Base-by-base conservation (phyloP, 35 echinoderm and acorn worm species). In the Anneissia japonica region DNA sequence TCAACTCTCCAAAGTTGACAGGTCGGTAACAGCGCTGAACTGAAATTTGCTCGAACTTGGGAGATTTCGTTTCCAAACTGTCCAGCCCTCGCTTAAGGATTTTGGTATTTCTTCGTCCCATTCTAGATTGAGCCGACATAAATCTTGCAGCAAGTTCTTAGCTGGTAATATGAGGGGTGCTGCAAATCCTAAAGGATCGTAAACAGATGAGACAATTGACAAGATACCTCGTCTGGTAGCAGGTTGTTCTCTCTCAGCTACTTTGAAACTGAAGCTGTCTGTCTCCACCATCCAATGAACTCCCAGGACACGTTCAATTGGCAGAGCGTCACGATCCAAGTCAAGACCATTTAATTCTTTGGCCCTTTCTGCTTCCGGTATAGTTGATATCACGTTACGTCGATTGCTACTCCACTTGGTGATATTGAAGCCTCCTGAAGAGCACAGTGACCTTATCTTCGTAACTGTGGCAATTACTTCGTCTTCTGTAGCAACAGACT, bases 141-240 rank as follows among this genome's bases (percentile, higher is more conserved):
- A 26, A 35, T 77, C 31, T 26, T 77, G 76, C 26, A 75, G 23
- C 32, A 77, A 35, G 76, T 35, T 34, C n/a, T 77, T 77, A 32
- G 76, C 76, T 3, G 76, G 76, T 1, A 77, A 31, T 5, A 77
- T 34, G 36, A 77, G 33, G 36, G 90, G 90, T 46, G 80, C 80
- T 35, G 86, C 79, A 72, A 88, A 83, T 9, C 91, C 91, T 33
- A 92, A 39, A 32, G 91, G 85, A 73, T 88, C 86, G 31, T 92
- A 92, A 0, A 92, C 35, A 3, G 91, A 92, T 72, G 84, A 84
- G 31, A 56, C 79, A 21, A 84, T 79, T n/a, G 85, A 88, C 40
- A 92, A 84, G 4, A 92, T 83, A 3, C 90, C 86, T 32, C 90
- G 39, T 55, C 90, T 77, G 26, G 84, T 87, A 34, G 64, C 23